Conservation (phyloP, 2,797 vertebrate genomes). For the Myioborus melanocephalus region DNA sequence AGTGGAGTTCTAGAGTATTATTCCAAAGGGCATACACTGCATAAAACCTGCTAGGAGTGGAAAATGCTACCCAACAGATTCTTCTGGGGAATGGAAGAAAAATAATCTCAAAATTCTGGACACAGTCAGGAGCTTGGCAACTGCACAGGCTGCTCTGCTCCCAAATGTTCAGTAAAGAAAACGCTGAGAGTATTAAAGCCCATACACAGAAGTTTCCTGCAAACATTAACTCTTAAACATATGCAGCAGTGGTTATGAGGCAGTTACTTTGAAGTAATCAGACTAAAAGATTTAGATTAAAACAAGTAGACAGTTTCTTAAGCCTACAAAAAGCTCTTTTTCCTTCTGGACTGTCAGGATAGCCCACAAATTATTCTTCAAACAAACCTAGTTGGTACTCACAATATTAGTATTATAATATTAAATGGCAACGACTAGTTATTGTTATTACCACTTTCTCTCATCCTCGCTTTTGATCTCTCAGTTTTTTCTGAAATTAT, state of each 20-base stretch:
- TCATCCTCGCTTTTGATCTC: accelerated
- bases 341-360: neutral
- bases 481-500: neutral
- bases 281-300: neutral
- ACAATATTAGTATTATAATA: neutral
- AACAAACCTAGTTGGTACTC: neutral
- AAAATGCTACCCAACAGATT: conserved; percentile 6
- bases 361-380: neutral
- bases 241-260: neutral
- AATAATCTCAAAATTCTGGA: conserved; percentile 40
- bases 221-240: neutral
- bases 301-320: neutral
- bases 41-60: neutral
- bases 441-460: neutral
- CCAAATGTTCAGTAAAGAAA: conserved; percentile 21
- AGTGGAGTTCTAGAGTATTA: neutral
- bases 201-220: neutral
- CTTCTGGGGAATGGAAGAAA: conserved; percentile 9
- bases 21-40: neutral
- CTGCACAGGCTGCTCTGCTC: neutral
- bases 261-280: neutral
- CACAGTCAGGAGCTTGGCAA: conserved; percentile 23
- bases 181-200: neutral
- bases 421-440: neutral
- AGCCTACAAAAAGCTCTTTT: neutral